Conservation (phyloP, 2,113 vertebrate genomes). For the Speoplatyrhinus poulsoni region DNA sequence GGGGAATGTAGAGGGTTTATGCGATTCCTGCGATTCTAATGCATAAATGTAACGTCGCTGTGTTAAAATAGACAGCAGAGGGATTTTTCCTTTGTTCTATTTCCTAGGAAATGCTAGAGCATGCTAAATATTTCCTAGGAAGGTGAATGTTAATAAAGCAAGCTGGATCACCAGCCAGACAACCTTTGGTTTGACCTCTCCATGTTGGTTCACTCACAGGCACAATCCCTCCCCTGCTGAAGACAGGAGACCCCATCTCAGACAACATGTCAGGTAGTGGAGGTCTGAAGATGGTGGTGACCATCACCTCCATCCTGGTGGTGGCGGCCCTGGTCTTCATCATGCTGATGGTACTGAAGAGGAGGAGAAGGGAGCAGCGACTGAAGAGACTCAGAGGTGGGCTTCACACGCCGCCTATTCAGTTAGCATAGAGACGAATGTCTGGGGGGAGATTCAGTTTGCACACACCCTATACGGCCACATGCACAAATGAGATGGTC, state of each 20-base stretch:
- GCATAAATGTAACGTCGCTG: neutral
- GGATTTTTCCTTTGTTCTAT: neutral
- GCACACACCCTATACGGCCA: too few relatives aligned
- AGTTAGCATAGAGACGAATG: neutral
- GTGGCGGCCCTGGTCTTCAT: conserved; percentile 90
- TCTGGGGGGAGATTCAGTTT: too few relatives aligned
- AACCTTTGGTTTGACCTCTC: neutral
- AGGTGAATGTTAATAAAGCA: neutral
- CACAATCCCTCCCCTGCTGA: conserved; percentile 95
- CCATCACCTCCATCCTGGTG: conserved; percentile 92
- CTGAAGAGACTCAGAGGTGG: conserved; percentile 94
- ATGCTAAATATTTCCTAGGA: neutral
- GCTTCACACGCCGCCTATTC: conserved; percentile 12
- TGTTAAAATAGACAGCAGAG: neutral
- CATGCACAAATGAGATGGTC: neutral
- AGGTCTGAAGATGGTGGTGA: conserved; percentile 97
- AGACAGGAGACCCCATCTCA: conserved; percentile 88
- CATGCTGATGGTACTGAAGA: conserved; percentile 88
- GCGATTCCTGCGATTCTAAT: neutral
- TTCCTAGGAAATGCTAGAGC: neutral
- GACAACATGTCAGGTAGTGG: conserved; percentile 91
- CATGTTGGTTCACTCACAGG: conserved; percentile 72
- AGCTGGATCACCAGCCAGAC: too few relatives aligned
- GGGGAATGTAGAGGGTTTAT: neutral
- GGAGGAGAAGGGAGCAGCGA: conserved; percentile 92